Evolutionary conservation across 1,140 invertebrate species (phyloP).

Genomic region (Drosophila jambulina): DNA sequence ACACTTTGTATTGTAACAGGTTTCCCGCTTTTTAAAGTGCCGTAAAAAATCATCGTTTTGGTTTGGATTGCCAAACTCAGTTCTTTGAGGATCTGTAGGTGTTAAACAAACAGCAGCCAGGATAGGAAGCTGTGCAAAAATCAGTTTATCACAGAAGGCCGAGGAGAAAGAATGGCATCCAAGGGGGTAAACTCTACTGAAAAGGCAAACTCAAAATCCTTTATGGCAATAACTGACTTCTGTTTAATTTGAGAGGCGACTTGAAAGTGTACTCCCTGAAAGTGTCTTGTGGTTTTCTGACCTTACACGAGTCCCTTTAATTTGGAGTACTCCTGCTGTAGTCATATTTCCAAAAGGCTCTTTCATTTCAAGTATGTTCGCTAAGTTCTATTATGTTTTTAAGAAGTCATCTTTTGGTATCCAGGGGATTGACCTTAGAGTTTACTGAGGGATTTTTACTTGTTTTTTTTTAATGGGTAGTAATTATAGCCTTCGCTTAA

Average conservation of each 20-base stretch:
- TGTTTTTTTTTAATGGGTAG: neutral
- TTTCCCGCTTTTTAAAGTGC: conserved; percentile 39
- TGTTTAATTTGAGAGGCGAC: conserved; percentile 44
- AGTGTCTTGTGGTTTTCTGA: conserved; percentile 38
- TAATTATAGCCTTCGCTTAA: neutral
- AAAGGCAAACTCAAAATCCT: conserved; percentile 20
- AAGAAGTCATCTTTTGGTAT: neutral
- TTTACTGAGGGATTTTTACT: neutral
- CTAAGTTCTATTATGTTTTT: conserved; percentile 1
- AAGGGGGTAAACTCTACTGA: conserved; percentile 24
- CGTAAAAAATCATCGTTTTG: conserved; percentile 52
- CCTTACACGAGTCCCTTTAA: conserved; percentile 15
- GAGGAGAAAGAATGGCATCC: conserved; percentile 1
- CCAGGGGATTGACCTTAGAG: neutral
- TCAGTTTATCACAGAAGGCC: conserved; percentile 6
- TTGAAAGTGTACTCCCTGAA: conserved; percentile 18
- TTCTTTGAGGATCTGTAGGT: conserved; percentile 39
- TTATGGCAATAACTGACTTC: conserved; percentile 35
- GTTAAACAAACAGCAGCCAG: conserved; percentile 60
- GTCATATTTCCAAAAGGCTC: conserved; percentile 16
- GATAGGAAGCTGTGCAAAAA: conserved; percentile 50
- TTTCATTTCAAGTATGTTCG: neutral
- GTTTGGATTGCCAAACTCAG: conserved; percentile 9
- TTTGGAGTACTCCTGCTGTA: conserved; percentile 3
- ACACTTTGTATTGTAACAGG: conserved; percentile 45